phyloP scores from a whole-genome alignment of 2,888 invertebrate genomes.

The Acleris laterana region DNA sequence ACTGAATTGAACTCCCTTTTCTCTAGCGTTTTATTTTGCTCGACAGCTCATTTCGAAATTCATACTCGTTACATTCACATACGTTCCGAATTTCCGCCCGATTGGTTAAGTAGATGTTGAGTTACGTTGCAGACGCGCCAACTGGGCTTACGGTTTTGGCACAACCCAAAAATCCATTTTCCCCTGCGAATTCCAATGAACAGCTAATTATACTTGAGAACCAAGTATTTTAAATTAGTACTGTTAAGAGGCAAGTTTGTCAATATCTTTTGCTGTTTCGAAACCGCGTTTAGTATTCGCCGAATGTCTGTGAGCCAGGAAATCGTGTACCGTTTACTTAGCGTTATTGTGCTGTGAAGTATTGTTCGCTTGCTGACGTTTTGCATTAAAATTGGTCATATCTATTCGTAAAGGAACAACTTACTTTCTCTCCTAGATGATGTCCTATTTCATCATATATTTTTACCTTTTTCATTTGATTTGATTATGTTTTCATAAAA shows the following conservation, averaged over 20 bases:
- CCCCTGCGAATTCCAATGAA: slow-evolving; percentile 12
- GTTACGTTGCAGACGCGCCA: slow-evolving; percentile 17
- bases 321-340: slow-evolving; percentile 72
- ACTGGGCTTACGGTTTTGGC: slow-evolving; percentile 14
- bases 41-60: slow-evolving; percentile 1
- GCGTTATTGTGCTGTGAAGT: slow-evolving; percentile 69
- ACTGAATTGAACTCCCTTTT: background rate
- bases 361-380: slow-evolving; percentile 64
- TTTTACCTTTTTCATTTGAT: slow-evolving; percentile 2
- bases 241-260: slow-evolving; percentile 15
- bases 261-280: slow-evolving; percentile 40
- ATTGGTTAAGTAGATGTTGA: slow-evolving; percentile 23
- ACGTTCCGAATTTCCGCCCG: slow-evolving; percentile 13
- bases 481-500: background rate
- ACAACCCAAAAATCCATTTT: slow-evolving; percentile 18
- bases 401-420: slow-evolving; percentile 35
- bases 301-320: slow-evolving; percentile 61
- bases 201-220: slow-evolving; percentile 9
- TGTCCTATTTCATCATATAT: background rate
- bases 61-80: slow-evolving; percentile 14
- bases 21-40: background rate
- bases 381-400: slow-evolving; percentile 60
- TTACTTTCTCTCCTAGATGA: slow-evolving; percentile 17
- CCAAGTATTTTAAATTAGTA: slow-evolving; percentile 1
- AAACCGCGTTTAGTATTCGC: slow-evolving; percentile 66